phyloP scores from a whole-genome alignment of 2,797 vertebrate species.

The Apodemus agrarius region DNA sequence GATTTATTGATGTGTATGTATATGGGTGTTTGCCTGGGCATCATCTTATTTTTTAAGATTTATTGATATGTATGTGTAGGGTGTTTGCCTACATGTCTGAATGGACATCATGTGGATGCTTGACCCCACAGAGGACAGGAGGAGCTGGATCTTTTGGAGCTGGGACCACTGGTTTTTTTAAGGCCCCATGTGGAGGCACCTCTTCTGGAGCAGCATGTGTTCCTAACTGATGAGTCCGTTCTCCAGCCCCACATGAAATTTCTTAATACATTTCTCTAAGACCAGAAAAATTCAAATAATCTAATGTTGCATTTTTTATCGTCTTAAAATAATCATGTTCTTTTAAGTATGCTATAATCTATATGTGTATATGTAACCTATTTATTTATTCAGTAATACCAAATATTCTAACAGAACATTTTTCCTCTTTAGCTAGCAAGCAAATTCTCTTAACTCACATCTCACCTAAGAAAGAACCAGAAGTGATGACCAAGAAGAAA shows the following conservation, averaged over 20 bases:
- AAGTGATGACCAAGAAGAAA: constrained; percentile 79
- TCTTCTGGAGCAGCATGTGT: not conserved
- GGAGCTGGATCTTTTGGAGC: not conserved
- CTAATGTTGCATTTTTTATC: not conserved
- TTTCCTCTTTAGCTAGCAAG: constrained; percentile 83
- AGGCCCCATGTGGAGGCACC: not conserved
- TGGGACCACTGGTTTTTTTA: not conserved
- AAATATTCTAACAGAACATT: constrained; percentile 24
- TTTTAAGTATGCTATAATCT: not conserved
- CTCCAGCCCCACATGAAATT: not conserved
- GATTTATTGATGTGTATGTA: not conserved
- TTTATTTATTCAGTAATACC: not conserved
- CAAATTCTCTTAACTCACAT: constrained; percentile 67
- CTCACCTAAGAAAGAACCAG: constrained; percentile 79
- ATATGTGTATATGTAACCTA: not conserved
- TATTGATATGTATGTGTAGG: not conserved
- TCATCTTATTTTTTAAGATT: not conserved
- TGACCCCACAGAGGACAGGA: not conserved
- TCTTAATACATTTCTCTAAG: not conserved
- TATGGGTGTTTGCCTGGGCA: not conserved
- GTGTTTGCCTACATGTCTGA: not conserved
- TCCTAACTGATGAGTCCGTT: not conserved
- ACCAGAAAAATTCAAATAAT: not conserved
- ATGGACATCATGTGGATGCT: no score
- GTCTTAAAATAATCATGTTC: constrained; percentile 16